A percentile compares a stretch with the other conserved stretches of the same genome.
These are phyloP conservation scores for Rattus norvegicus DNA, from an alignment of 2,113 vertebrate genomes.

Conservation along the genomic window GRCr8 NC_086020.1:227013501-227014000, in stretches of 20 bases:
- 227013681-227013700: constrained; percentile 72
- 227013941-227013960: not conserved
- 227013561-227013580: not conserved
- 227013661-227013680: constrained; percentile 56
- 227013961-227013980: not conserved
- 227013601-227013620: not conserved
- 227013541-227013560: not conserved
- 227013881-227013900: constrained; percentile 48
- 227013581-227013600: constrained; percentile 8
- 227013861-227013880: constrained; percentile 20
- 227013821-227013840: constrained; percentile 44
- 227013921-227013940: not conserved
- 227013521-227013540: not conserved
- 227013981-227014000: not conserved
- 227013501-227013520: not conserved
- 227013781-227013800: constrained; percentile 37
- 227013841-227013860: constrained; percentile 59
- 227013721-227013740: constrained; percentile 62
- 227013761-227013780: constrained; percentile 54
- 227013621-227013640: not conserved
- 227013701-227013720: constrained; percentile 14
- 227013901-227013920: not conserved
- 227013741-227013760: constrained; percentile 63
- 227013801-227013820: constrained; percentile 20
- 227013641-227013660: constrained; percentile 56